These are phyloP conservation scores for Maccullochella peelii DNA, from an alignment of 2,113 vertebrate species.

Conservation along the genomic window DNA sequence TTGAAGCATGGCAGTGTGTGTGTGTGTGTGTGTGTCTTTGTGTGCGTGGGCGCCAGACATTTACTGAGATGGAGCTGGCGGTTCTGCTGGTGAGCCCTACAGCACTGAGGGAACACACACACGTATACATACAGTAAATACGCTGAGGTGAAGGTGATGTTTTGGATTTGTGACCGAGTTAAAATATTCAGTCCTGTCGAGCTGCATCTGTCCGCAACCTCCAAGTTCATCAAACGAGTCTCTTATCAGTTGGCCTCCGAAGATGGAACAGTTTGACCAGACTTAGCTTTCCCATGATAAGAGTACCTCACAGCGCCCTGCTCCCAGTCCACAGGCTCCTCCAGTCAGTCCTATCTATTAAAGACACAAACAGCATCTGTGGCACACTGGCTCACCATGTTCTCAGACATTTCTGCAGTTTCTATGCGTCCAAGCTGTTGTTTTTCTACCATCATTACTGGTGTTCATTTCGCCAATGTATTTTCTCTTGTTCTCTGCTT, in stretches of 20 bases:
- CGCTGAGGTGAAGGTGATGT: neutral
- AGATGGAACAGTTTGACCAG: conserved; percentile 1
- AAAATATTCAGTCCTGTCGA: neutral
- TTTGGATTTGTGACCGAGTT: neutral
- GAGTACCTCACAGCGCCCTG: neutral
- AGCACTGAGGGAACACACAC: neutral
- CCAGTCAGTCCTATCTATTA: conserved; percentile 9
- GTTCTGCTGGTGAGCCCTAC: conserved; percentile 1
- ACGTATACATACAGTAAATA: neutral
- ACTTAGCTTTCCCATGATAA: conserved; percentile 6
- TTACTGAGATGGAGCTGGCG: neutral
- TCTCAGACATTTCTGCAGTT: too few species aligned
- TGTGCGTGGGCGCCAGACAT: neutral
- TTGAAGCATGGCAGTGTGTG: conserved; percentile 3
- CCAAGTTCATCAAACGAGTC: neutral
- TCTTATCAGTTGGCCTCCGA: conserved; percentile 1
- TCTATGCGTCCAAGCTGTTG: neutral
- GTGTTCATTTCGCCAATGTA: neutral
- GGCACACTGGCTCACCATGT: neutral
- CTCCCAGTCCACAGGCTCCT: conserved; percentile 7
- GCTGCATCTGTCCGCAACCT: neutral
- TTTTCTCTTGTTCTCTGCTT: neutral
- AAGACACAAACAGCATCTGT: conserved; percentile 21
- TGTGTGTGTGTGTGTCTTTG: conserved; percentile 5
- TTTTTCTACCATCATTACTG: neutral